Base-by-base conservation (phyloP, 2,113 vertebrate species). In the Acinonyx jubatus region DNA sequence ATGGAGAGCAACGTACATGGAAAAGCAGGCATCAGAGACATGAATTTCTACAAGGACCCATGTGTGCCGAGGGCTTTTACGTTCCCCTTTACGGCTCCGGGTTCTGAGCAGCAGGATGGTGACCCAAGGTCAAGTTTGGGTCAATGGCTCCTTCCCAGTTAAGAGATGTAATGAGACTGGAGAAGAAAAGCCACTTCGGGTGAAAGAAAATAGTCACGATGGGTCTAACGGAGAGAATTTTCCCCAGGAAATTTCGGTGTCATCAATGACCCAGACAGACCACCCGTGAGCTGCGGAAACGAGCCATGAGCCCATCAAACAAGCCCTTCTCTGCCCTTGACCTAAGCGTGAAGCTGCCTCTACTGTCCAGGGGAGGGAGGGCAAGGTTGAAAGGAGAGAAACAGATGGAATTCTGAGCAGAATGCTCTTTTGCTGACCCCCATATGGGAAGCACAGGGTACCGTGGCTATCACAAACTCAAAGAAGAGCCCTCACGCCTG, bases 131-230 rank as follows among this genome's bases (percentile, higher is more conserved):
- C 86, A 63, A 63, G 7, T 45, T 93, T 65, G 69, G 61, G 31
- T 45, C 45, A 87, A 83, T 10, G 78, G 52, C 48, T 61, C 74
- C 68, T 91, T 91, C 68, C 79, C 55, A 86, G 52, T 84, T 61
- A 57, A 85, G 25, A 92, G n/a, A 90, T 1, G 6, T 9, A 38
- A 11, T 0, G 23, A 55, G n/a, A 91, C 38, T n/a, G 85, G 93
- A 48, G 95, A 97, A 48, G 95, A 97, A 96, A 79, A 86, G 69
- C 18, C 29, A 55, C 69, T 95, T 89, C 83, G 63, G 36, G 74
- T 6, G 3, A 97, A 97, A 95, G 85, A 91, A 94, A 96, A 91
- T 4, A 74, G 73, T 38, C 61, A n/a, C 3, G 0, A 52, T 41
- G 88, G 61, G 18, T 36, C 55, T 81, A 38, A 65, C 0, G 31